A percentile compares a stretch with the other conserved stretches of the same genome.
Evolutionary conservation across 2,888 invertebrate genomes (phyloP).

Genomic region (Aphodius sticticus): DNA sequence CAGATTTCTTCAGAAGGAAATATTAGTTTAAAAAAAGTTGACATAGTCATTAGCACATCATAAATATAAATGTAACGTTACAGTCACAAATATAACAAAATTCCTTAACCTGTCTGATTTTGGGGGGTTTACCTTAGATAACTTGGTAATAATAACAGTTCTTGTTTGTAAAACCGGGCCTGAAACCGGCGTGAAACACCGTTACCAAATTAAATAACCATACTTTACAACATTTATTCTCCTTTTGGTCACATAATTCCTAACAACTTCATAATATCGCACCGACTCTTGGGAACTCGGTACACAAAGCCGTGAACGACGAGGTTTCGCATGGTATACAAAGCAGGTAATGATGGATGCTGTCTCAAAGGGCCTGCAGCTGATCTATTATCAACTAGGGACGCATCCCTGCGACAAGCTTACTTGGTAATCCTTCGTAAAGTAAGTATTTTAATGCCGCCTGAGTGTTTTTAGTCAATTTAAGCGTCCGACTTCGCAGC

Average conservation of each 20-base stretch:
- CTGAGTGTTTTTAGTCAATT: background rate
- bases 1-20: too few relatives aligned
- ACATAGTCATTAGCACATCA: too few relatives aligned
- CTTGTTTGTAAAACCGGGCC: too few relatives aligned
- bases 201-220: too few relatives aligned
- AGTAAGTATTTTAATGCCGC: conserved; percentile 4
- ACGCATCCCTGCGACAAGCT: background rate
- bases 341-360: conserved; percentile 4
- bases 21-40: too few relatives aligned
- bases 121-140: too few relatives aligned
- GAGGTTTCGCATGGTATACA: background rate
- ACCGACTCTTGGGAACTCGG: background rate
- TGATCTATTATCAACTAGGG: conserved; percentile 4
- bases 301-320: background rate
- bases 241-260: background rate
- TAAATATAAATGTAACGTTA: too few relatives aligned
- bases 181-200: too few relatives aligned
- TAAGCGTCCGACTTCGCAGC: background rate
- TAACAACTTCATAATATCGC: background rate
- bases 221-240: too few relatives aligned
- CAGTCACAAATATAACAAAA: too few relatives aligned
- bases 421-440: conserved; percentile 4
- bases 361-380: background rate
- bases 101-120: too few relatives aligned
- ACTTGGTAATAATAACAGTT: too few relatives aligned